Evolutionary conservation across 2,888 invertebrate species (phyloP).

Genomic region (Nomada flava): DNA sequence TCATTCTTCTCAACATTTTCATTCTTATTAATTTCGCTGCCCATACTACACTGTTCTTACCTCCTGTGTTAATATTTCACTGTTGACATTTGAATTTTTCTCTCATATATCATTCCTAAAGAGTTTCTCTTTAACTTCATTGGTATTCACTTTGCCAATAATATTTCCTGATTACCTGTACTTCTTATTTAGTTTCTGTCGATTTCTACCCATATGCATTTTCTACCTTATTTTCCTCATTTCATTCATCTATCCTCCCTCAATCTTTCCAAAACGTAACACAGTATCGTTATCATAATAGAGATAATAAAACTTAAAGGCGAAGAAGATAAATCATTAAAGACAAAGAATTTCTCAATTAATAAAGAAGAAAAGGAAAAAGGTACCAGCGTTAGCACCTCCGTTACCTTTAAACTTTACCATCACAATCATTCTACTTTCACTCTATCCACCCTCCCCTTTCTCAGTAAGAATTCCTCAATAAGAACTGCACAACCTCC

Average conservation of each 20-base stretch:
- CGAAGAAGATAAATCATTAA: no score
- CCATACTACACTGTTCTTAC: slow-evolving; percentile 3
- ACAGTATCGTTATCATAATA: no score
- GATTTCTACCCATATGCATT: neutral
- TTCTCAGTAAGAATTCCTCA: no score
- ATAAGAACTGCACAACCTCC: no score
- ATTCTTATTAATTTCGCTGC: slow-evolving; percentile 1
- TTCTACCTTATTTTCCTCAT: neutral
- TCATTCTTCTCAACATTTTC: slow-evolving; percentile 1
- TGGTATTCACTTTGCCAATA: neutral
- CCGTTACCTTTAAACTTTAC: no score
- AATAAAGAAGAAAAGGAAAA: no score
- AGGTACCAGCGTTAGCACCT: no score
- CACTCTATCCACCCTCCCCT: no score
- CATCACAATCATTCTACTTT: no score
- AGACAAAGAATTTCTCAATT: no score
- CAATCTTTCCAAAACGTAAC: no score
- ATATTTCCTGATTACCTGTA: neutral
- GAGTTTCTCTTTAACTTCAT: neutral
- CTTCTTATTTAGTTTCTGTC: neutral
- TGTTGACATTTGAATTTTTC: neutral
- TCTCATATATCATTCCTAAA: neutral
- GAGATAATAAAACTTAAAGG: no score
- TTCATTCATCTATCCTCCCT: neutral
- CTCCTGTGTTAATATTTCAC: neutral